Evolutionary conservation across 2,888 invertebrate genomes (phyloP).

Genomic region (Elgonia sp.): DNA sequence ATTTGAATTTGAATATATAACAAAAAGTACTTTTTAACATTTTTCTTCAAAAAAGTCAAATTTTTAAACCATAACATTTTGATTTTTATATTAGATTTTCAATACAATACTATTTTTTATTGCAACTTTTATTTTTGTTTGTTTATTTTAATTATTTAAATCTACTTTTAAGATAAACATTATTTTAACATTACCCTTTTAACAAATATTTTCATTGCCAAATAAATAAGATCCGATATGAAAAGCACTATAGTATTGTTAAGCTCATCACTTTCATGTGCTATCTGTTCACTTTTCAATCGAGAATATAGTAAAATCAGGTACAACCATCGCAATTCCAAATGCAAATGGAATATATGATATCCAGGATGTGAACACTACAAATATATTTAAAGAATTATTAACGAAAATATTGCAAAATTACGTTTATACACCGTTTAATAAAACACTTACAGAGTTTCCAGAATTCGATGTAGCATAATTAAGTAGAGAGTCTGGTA

Average conservation of each 20-base stretch:
- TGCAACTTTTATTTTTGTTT: too few species aligned
- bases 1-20: too few species aligned
- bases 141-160: too few species aligned
- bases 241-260: slow-evolving; percentile 80
- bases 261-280: slow-evolving; percentile 80
- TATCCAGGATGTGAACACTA: slow-evolving; percentile 87
- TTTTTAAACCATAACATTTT: too few species aligned
- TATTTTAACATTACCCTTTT: slow-evolving; percentile 84
- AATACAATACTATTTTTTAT: too few species aligned
- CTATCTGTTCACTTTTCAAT: slow-evolving; percentile 76
- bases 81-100: too few species aligned
- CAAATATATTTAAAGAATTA: slow-evolving; percentile 67
- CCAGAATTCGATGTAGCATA: slow-evolving; percentile 86
- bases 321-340: slow-evolving; percentile 87
- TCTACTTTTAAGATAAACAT: too few species aligned
- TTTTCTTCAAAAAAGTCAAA: too few species aligned
- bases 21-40: too few species aligned
- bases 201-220: slow-evolving; percentile 85
- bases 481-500: slow-evolving; percentile 86
- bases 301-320: slow-evolving; percentile 83
- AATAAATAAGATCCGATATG: slow-evolving; percentile 85
- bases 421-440: background rate
- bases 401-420: background rate
- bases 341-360: slow-evolving; percentile 87
- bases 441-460: slow-evolving; percentile 84